These are phyloP conservation scores for Dendropsophus ebraccatus DNA, from an alignment of 2,113 vertebrate genomes.

Conservation along the genomic window DNA sequence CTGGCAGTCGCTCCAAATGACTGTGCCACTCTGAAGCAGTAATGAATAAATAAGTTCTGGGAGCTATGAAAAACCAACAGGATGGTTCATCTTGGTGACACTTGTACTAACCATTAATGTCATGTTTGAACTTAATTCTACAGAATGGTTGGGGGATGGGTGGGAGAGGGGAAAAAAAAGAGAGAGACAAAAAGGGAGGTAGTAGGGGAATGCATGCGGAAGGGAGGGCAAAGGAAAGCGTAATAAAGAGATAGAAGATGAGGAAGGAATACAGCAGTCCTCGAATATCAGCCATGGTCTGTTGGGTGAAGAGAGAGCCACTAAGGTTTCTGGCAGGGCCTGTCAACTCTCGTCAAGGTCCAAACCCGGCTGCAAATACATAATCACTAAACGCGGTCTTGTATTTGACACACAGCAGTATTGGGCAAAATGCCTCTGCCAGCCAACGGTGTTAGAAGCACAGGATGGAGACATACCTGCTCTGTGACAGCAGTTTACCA, in stretches of 20 bases:
- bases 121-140: conserved; percentile 76
- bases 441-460: conserved; percentile 21
- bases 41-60: conserved; percentile 63
- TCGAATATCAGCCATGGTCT: conserved; percentile 61
- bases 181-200: conserved; percentile 60
- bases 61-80: conserved; percentile 60
- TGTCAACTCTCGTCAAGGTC: conserved; percentile 56
- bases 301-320: conserved; percentile 67
- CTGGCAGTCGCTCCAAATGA: conserved; percentile 52
- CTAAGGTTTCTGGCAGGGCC: conserved; percentile 57
- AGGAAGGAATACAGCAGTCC: conserved; percentile 61
- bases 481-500: conserved; percentile 36
- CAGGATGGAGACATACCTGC: conserved; percentile 39
- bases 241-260: conserved; percentile 60
- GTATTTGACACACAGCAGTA: conserved; percentile 33
- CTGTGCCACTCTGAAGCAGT: conserved; percentile 54
- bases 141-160: conserved; percentile 67
- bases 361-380: conserved; percentile 1
- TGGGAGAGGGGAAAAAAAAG: conserved; percentile 36
- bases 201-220: conserved; percentile 55
- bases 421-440: background rate
- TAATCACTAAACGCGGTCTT: conserved; percentile 46
- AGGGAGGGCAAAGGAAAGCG: conserved; percentile 51
- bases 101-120: conserved; percentile 74
- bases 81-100: conserved; percentile 67